Conservation (phyloP, 2,888 invertebrate species). For the Sympetrum striolatum region DNA sequence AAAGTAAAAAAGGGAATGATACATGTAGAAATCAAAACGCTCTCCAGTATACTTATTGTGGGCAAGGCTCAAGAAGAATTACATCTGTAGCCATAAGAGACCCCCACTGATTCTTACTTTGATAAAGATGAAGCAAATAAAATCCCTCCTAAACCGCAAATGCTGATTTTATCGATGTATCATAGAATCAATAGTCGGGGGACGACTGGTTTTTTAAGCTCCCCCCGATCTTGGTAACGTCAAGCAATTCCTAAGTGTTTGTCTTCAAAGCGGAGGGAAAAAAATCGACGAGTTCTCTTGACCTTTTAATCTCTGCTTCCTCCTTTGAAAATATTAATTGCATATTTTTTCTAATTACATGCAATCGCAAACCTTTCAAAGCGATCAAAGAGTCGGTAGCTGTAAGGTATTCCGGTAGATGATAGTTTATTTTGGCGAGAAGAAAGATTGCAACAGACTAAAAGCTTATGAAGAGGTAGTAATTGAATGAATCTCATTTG, state of each 20-base stretch:
- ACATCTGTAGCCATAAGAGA: not conserved
- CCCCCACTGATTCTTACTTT: not conserved
- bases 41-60: not conserved
- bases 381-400: not conserved
- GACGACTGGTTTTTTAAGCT: not conserved
- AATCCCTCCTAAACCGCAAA: not conserved
- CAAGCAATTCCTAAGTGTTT: not conserved
- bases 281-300: not conserved
- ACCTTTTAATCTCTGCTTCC: not conserved
- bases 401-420: not conserved
- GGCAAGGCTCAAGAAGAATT: not conserved
- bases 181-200: not conserved
- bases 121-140: not conserved
- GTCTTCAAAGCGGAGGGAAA: not conserved
- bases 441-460: no score
- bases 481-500: no score
- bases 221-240: not conserved
- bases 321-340: not conserved
- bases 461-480: no score
- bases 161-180: not conserved
- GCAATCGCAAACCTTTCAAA: not conserved
- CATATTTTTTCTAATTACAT: not conserved
- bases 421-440: no score
- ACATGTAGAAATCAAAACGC: not conserved
- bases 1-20: not conserved